phyloP scores from a whole-genome alignment of 35 echinoderm and acorn worm genomes.

The Patiria miniata region DNA sequence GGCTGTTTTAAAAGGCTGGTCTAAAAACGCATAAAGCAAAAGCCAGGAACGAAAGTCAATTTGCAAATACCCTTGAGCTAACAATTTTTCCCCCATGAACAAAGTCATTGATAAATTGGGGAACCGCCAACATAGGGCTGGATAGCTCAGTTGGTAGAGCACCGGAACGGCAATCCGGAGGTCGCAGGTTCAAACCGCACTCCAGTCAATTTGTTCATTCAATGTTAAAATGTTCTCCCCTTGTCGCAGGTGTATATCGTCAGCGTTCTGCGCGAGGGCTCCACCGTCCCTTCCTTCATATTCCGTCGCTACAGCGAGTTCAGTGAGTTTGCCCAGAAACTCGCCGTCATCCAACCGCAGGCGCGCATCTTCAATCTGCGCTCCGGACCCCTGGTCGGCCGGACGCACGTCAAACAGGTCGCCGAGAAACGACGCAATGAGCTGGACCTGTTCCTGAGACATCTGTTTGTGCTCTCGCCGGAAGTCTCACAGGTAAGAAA shows the following conservation, averaged over 20 bases:
- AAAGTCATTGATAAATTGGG: no score
- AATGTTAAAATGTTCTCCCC: not conserved
- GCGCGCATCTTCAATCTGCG: conserved; percentile 55
- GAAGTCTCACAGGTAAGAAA: conserved; percentile 78
- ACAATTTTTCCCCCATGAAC: no score
- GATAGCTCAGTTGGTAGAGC: no score
- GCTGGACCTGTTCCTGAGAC: conserved; percentile 55
- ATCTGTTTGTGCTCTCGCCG: conserved; percentile 59
- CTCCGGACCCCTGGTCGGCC: conserved; percentile 57
- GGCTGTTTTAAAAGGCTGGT: no score
- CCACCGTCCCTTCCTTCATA: conserved; percentile 83
- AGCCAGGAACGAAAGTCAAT: no score
- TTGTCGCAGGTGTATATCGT: conserved; percentile 86
- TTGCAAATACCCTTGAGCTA: no score
- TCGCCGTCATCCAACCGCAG: conserved; percentile 65
- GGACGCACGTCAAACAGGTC: conserved; percentile 95
- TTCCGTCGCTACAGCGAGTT: conserved; percentile 94
- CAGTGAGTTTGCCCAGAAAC: conserved; percentile 76
- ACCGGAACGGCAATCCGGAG: no score
- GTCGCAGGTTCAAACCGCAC: no score
- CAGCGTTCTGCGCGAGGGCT: conserved; percentile 60
- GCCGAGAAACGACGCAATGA: conserved; percentile 85
- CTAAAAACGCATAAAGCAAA: no score
- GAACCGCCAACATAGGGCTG: no score
- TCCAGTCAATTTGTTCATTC: not conserved